A percentile compares a stretch with the other conserved stretches of the same genome.
phyloP scores from a whole-genome alignment of 2,888 invertebrate genomes.

The Pseudococcus longispinus region DNA sequence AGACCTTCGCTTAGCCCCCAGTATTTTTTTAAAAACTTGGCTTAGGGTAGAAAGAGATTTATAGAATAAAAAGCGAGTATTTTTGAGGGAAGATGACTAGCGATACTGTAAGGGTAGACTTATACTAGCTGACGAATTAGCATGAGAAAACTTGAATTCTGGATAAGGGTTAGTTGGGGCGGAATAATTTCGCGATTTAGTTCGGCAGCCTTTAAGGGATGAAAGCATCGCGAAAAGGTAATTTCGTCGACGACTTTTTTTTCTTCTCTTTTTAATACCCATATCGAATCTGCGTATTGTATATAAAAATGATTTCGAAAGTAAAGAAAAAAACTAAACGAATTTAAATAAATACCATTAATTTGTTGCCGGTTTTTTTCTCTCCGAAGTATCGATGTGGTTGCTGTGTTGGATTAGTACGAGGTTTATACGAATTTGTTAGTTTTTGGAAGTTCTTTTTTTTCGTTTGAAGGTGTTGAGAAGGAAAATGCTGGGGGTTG shows the following conservation, averaged over 20 bases:
- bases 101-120: slow-evolving; percentile 50
- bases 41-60: slow-evolving; percentile 43
- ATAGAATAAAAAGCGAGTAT: slow-evolving; percentile 49
- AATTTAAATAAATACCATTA: slow-evolving; percentile 33
- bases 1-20: slow-evolving; percentile 21
- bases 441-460: background rate
- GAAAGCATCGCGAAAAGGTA: slow-evolving; percentile 43
- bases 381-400: background rate
- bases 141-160: slow-evolving; percentile 50
- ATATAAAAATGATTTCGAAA: slow-evolving; percentile 7
- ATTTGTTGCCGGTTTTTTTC: background rate
- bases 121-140: slow-evolving; percentile 50
- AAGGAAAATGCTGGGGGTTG: too few relatives aligned
- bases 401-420: background rate
- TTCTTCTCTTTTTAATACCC: slow-evolving; percentile 12
- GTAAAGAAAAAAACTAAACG: background rate
- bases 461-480: background rate
- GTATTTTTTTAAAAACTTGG: slow-evolving; percentile 25
- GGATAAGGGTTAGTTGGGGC: slow-evolving; percentile 43
- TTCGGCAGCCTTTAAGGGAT: slow-evolving; percentile 20
- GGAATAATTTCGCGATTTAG: slow-evolving; percentile 53
- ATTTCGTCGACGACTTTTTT: slow-evolving; percentile 23
- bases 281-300: slow-evolving; percentile 34
- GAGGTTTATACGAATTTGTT: background rate
- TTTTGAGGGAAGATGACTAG: slow-evolving; percentile 54